These are phyloP conservation scores for Antitype chi DNA, from an alignment of 2,888 invertebrate species.

Conservation along the genomic window DNA sequence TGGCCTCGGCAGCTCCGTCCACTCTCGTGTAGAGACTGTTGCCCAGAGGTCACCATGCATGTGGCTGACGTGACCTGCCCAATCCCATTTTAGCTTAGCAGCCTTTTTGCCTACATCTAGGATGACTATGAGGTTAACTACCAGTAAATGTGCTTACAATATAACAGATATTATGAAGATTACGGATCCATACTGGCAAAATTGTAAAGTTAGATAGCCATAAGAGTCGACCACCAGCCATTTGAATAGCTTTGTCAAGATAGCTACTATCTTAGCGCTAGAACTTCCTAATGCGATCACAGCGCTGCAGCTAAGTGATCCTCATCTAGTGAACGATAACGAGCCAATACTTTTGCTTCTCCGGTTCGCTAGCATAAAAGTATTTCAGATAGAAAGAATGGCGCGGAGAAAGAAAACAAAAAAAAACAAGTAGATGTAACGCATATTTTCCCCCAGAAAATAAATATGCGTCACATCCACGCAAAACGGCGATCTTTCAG, in stretches of 20 bases:
- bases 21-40: too few species aligned
- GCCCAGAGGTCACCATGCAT: background rate
- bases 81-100: background rate
- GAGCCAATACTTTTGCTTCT: background rate
- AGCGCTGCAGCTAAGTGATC: background rate
- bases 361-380: background rate
- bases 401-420: too few species aligned
- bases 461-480: too few species aligned
- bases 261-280: background rate
- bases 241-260: background rate
- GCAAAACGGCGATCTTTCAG: too few species aligned
- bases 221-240: background rate
- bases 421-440: too few species aligned
- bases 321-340: conserved; percentile 10
- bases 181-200: background rate
- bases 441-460: too few species aligned
- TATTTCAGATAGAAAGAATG: background rate
- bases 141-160: background rate
- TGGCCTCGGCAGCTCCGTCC: too few species aligned
- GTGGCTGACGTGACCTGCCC: background rate
- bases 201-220: background rate
- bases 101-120: background rate
- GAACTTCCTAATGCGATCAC: background rate
- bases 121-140: background rate
- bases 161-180: too few species aligned